Evolutionary conservation across 2,113 vertebrate genomes (phyloP).

Genomic region (Beaufortia kweichowensis): DNA sequence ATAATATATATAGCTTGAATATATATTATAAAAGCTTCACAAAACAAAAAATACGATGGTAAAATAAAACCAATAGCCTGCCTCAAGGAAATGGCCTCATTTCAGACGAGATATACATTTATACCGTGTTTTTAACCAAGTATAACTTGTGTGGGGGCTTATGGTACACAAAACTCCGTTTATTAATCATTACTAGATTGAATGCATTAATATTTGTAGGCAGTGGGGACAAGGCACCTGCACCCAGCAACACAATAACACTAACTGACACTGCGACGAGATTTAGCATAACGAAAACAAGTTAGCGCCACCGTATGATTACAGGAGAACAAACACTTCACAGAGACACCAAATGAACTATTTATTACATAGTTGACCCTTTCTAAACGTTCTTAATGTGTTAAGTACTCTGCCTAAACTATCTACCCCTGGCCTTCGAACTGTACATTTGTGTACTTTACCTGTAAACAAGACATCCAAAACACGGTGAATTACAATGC

Average conservation of each 20-base stretch:
- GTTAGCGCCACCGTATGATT: constrained; percentile 46
- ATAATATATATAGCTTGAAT: background rate
- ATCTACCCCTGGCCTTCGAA: background rate
- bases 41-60: background rate
- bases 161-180: too few species aligned
- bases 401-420: background rate
- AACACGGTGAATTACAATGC: background rate
- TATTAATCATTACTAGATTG: background rate
- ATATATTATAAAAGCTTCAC: background rate
- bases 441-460: background rate
- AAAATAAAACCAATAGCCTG: too few species aligned
- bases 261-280: background rate
- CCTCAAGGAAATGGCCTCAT: too few species aligned
- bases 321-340: background rate
- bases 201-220: background rate
- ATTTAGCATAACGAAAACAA: background rate
- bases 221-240: background rate
- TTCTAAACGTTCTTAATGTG: background rate
- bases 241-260: background rate
- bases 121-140: too few species aligned
- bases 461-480: background rate
- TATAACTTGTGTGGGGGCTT: background rate
- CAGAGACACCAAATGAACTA: background rate
- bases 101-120: too few species aligned
- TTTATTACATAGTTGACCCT: background rate